Evolutionary conservation across 2,113 vertebrate species (phyloP).

Genomic region (Clinocottus analis): DNA sequence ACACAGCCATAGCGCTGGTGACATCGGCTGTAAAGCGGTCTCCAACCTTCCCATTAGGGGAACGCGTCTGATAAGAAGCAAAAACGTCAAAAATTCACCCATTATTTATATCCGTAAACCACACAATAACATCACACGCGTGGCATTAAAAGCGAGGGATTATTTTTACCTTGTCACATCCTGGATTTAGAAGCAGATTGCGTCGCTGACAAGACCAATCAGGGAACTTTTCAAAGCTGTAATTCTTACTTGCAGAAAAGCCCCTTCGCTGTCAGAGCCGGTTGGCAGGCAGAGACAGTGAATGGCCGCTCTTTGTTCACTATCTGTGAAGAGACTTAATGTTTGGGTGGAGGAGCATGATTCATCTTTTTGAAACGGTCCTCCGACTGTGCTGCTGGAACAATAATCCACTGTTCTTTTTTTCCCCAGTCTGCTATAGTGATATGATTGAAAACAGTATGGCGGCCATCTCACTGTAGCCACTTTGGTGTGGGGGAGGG

Average conservation of each 20-base stretch:
- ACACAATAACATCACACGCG: slow-evolving; percentile 26
- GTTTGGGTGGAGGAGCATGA: slow-evolving; percentile 44
- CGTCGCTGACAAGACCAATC: slow-evolving; percentile 24
- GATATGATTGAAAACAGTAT: slow-evolving; percentile 36
- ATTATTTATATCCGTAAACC: slow-evolving; percentile 50
- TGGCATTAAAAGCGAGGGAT: slow-evolving; percentile 55
- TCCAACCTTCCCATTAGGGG: slow-evolving; percentile 19
- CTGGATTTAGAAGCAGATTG: slow-evolving; percentile 52
- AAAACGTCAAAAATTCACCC: slow-evolving; percentile 44
- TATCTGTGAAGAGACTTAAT: slow-evolving; percentile 36
- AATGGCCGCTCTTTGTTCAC: slow-evolving; percentile 44
- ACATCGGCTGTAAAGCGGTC: neutral
- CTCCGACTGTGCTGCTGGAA: slow-evolving; percentile 47
- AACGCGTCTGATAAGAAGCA: slow-evolving; percentile 40
- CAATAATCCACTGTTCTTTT: slow-evolving; percentile 48
- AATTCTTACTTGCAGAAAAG: slow-evolving; percentile 33
- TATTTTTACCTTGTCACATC: slow-evolving; percentile 39
- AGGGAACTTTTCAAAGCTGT: slow-evolving; percentile 27
- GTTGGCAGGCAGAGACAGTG: slow-evolving; percentile 35
- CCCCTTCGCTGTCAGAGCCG: neutral
- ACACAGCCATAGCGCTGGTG: neutral
- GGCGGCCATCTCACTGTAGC: slow-evolving; percentile 3
- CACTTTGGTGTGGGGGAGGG: slow-evolving; percentile 1
- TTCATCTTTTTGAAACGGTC: slow-evolving; percentile 61
- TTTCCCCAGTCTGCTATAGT: slow-evolving; percentile 24